Evolutionary conservation across 2,888 invertebrate species (phyloP).

Genomic region (Carterocephalus palaemon): DNA sequence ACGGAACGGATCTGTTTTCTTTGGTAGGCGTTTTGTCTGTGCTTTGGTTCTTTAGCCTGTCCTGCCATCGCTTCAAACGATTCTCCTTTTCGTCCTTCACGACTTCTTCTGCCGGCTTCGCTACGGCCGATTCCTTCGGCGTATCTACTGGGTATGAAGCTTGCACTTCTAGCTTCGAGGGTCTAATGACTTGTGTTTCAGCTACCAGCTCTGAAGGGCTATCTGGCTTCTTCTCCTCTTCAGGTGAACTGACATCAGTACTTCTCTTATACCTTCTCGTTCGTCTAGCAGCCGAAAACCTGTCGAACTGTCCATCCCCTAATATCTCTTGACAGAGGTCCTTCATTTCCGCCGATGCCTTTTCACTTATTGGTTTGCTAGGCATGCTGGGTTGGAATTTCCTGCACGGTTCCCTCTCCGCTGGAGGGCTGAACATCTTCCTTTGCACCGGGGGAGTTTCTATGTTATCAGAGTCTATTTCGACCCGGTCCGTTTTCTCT

Average conservation of each 20-base stretch:
- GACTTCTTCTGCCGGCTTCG: conserved; percentile 54
- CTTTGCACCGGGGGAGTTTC: conserved; percentile 92
- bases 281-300: conserved; percentile 88
- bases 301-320: conserved; percentile 89
- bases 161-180: conserved; percentile 73
- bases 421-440: conserved; percentile 82
- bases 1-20: conserved; percentile 59
- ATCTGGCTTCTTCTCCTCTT: conserved; percentile 75
- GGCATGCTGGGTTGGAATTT: conserved; percentile 66
- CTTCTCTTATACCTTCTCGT: conserved; percentile 88
- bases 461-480: conserved; percentile 93
- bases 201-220: conserved; percentile 66
- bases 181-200: conserved; percentile 75
- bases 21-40: conserved; percentile 68
- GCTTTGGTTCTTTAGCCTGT: conserved; percentile 80
- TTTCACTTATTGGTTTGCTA: conserved; percentile 43
- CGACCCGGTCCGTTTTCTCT: conserved; percentile 81
- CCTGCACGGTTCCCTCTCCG: conserved; percentile 80
- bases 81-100: conserved; percentile 78
- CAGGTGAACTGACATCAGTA: conserved; percentile 78
- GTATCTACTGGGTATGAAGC: conserved; percentile 70
- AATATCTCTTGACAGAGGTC: conserved; percentile 76
- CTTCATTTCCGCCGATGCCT: conserved; percentile 61
- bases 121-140: conserved; percentile 46
- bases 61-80: conserved; percentile 84